Evolutionary conservation across 1,140 invertebrate genomes (phyloP), one percentile per base, ranked within the genome.

Genomic region (Drosophila sp.): DNA sequence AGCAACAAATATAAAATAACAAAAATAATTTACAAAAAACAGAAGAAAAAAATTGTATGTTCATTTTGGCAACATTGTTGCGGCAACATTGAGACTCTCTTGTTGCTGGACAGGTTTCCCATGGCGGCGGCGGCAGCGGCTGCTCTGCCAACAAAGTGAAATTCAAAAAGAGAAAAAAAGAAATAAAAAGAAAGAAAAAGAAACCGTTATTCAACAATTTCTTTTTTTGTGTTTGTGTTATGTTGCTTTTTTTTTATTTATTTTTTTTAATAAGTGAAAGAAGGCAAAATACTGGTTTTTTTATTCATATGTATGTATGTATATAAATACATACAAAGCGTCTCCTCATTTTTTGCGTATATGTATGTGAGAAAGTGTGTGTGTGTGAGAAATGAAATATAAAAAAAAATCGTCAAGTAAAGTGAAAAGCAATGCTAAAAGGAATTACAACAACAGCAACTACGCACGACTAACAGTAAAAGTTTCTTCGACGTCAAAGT

Each of bases 141-240:
- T 63, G 62, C 76, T 61, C 61, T 79, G 75, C 77, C 80, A 89
- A 89, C 84, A 90, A 90, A 89, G 84, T 89, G 84, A 89, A 89
- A 89, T 89, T 89, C 79, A 83, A 74, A 69, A 69, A 72, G 17
- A 47, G 80, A 77, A 61, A 74, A 72, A 35, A 57, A 66, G 50
- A 66, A 70, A 66, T 69, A 80, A 67, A 69, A 74, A 66, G 57
- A 72, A 67, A 41, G 54, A 70, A 76, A 72, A 72, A 71, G 75
- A 89, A 87, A 87, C 83, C 83, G 83, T 86, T 86, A 83, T 87
- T 86, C 76, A 86, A 86, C 83, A 86, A 77, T 87, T 86, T 87
- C 79, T 82, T 76, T 79, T 83, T 76, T 47, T 47, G 44, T 50
- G 44, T 50, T 50, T 50, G 44, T 50, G 23, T 50, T 50, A 50